Evolutionary conservation across 2,113 vertebrate species (phyloP).

Genomic region (Apistogramma diplotaenia): DNA sequence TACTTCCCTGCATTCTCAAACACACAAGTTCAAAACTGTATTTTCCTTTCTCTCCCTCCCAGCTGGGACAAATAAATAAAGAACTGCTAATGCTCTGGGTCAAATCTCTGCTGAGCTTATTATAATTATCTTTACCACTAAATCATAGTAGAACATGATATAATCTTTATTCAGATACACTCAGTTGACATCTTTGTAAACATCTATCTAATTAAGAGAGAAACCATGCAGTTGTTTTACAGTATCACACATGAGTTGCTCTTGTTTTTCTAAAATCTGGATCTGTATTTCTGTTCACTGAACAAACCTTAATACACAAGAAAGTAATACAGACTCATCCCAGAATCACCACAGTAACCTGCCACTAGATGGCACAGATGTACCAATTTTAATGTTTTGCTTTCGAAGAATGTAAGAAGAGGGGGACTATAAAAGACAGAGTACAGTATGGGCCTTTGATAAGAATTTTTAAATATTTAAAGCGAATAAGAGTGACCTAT

Average conservation of each 20-base stretch:
- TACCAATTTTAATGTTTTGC: not conserved
- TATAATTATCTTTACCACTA: not conserved
- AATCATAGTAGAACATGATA: not conserved
- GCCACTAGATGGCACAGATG: conserved; percentile 49
- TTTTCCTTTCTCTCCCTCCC: too few relatives aligned
- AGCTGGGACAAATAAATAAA: not conserved
- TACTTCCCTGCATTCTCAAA: too few relatives aligned
- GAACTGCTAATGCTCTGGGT: not conserved
- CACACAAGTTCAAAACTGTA: too few relatives aligned
- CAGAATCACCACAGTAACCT: not conserved
- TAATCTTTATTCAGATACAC: not conserved
- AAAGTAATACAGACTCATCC: not conserved
- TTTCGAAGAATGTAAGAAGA: not conserved
- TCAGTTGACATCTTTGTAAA: not conserved
- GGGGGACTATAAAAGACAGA: not conserved
- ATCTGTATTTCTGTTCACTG: not conserved
- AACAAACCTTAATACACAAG: not conserved
- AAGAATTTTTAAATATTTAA: not conserved
- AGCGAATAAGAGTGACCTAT: not conserved
- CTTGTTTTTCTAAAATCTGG: not conserved
- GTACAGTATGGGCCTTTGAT: not conserved
- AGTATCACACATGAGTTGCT: not conserved
- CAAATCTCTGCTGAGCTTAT: not conserved
- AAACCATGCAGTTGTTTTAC: not conserved
- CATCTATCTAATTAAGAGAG: not conserved